Evolutionary conservation across 64 coral and sea anemone genomes (phyloP).

Genomic region (Hydrozoanthus tunicans): DNA sequence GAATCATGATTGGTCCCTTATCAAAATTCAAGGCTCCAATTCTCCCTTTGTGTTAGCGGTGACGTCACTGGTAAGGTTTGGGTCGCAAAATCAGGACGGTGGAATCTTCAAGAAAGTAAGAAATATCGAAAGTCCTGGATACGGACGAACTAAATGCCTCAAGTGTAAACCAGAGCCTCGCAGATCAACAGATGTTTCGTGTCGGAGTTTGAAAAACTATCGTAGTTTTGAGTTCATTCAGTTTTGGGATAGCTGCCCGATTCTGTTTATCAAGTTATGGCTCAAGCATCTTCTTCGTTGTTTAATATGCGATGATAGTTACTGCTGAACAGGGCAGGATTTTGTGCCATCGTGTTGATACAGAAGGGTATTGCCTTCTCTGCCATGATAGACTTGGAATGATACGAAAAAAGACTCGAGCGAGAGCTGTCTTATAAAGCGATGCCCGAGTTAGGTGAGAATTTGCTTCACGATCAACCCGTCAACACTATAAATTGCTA

Average conservation of each 20-base stretch:
- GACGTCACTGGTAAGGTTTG: constrained; percentile 31
- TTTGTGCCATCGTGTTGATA: not conserved
- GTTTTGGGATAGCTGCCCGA: constrained; percentile 12
- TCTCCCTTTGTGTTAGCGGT: constrained; percentile 27
- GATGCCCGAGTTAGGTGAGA: constrained; percentile 54
- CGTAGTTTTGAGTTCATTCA: constrained; percentile 2
- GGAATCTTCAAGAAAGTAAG: constrained; percentile 4
- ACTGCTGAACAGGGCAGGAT: not conserved
- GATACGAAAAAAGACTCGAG: constrained; percentile 22
- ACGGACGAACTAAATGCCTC: not conserved
- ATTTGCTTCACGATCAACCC: not conserved
- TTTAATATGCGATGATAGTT: constrained; percentile 41
- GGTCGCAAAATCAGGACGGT: not conserved
- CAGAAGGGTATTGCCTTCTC: not conserved
- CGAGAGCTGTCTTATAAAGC: constrained; percentile 18
- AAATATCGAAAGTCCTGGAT: not conserved
- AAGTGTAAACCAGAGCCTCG: not conserved
- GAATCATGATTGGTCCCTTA: constrained; percentile 31
- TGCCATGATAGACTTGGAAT: constrained; percentile 12
- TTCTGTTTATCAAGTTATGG: constrained; percentile 19
- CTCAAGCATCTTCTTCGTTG: constrained; percentile 25
- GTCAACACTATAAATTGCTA: constrained; percentile 49
- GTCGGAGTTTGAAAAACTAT: not conserved
- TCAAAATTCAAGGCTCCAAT: not conserved
- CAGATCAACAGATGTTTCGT: not conserved